Base-by-base conservation (phyloP, 2,797 vertebrate genomes). In the Halcyon leucocephala region DNA sequence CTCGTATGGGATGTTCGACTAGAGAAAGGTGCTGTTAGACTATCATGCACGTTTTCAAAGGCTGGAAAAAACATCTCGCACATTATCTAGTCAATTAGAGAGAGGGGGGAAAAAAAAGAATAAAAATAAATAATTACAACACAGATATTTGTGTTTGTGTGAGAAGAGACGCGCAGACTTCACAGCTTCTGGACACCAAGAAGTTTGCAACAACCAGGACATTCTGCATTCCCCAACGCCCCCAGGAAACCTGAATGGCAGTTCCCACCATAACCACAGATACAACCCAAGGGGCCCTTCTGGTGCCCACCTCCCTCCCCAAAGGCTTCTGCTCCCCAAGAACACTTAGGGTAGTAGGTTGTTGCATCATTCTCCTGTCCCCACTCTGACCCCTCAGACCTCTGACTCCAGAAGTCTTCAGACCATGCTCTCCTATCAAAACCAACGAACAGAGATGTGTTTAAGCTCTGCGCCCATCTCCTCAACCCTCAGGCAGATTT, bases 1-100 rank as follows among this genome's bases (percentile, higher is more conserved):
- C 98, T 98, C 15, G 97, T 97, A 88, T 98, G 97, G 79, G 97
- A 92, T 57, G 98, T 97, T 88, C 98, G 98, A 21, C 97, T 98
- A 96, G 98, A 98, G 88, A 98, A 91, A 15, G 98, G 98, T 29
- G 98, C 97, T 46, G 98, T 97, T 89, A 98, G 91, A 90, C 98
- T 98, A 78, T 98, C 98, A 57, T 97, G 96, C 74, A 97, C 93
- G 39, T 98, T 98, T 97, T 98, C 99, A 94, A 99, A 99, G 94
- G 98, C 98, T n/a, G 98, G 98, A 80, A 98, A 99, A 97, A 99
- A 98, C 91, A 99, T 97, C 90, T 99, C 98, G 49, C 98, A 98
- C 52, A 99, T 98, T 81, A 99, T 98, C 99, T 99, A 95, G 42
- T 93, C 85, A 92, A 91, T 70, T 77, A 95, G 95, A 85, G 46